Evolutionary conservation across 2,888 invertebrate species (phyloP).

Genomic region (Petrolisthes cinctipes): DNA sequence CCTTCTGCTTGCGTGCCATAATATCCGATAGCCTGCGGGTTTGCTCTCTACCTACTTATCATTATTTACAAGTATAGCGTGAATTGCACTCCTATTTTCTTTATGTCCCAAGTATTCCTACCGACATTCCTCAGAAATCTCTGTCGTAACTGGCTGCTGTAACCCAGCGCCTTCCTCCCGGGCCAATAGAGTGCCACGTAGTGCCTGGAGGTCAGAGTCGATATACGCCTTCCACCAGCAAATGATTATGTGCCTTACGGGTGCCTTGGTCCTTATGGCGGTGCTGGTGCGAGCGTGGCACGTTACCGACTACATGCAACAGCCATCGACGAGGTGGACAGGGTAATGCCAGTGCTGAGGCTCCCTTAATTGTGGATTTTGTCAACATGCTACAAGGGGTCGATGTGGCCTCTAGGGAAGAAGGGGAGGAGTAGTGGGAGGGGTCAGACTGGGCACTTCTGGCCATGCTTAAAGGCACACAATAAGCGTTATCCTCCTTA

Average conservation of each 20-base stretch:
- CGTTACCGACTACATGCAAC: slow-evolving; percentile 49
- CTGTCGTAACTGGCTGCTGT: slow-evolving; percentile 26
- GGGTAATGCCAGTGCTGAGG: slow-evolving; percentile 30
- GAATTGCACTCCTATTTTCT: slow-evolving; percentile 47
- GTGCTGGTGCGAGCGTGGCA: not conserved
- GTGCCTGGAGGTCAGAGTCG: slow-evolving; percentile 20
- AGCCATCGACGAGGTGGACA: slow-evolving; percentile 45
- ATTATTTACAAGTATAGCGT: slow-evolving; percentile 51
- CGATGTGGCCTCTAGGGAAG: slow-evolving; percentile 1
- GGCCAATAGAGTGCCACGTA: slow-evolving; percentile 13
- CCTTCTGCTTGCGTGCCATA: slow-evolving; percentile 35
- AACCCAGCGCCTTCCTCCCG: not conserved
- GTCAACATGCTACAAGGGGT: slow-evolving; percentile 35
- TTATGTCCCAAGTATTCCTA: slow-evolving; percentile 39
- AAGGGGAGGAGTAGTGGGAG: not conserved
- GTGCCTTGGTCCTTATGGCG: not conserved
- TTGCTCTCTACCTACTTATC: slow-evolving; percentile 49
- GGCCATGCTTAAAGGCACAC: slow-evolving; percentile 2
- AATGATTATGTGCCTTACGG: slow-evolving; percentile 24
- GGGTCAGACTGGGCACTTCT: slow-evolving; percentile 3
- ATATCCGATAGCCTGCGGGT: slow-evolving; percentile 34
- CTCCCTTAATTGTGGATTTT: slow-evolving; percentile 33
- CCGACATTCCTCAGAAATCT: slow-evolving; percentile 55
- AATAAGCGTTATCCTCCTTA: not conserved
- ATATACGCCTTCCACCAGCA: not conserved